phyloP scores from a whole-genome alignment of 2,888 invertebrate species.

The Parnassius glacialis region DNA sequence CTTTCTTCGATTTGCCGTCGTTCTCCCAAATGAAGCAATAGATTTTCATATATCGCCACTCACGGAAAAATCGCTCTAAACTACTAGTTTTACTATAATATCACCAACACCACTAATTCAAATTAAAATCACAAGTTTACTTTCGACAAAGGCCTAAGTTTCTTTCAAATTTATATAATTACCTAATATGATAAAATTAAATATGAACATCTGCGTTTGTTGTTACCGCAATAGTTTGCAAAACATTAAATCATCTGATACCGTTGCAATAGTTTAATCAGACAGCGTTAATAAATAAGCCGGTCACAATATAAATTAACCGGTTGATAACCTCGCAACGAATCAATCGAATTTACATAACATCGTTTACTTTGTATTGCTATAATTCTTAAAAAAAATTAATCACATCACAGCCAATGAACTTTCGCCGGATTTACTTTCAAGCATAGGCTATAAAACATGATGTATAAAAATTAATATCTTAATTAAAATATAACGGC shows the following conservation, averaged over 20 bases:
- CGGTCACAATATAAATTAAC: constrained; percentile 4
- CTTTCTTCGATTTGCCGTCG: too few species aligned
- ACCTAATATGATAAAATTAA: not conserved
- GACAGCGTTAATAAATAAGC: constrained; percentile 4
- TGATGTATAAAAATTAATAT: too few species aligned
- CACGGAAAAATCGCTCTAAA: too few species aligned
- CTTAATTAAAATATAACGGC: too few species aligned
- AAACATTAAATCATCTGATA: constrained; percentile 3
- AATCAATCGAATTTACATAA: constrained; percentile 13
- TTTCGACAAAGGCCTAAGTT: too few species aligned
- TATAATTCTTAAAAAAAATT: constrained; percentile 3
- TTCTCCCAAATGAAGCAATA: too few species aligned
- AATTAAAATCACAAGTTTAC: too few species aligned
- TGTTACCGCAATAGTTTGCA: constrained; percentile 5
- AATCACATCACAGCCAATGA: constrained; percentile 13
- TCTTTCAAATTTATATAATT: too few species aligned
- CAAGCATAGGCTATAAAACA: too few species aligned
- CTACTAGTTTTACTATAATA: too few species aligned
- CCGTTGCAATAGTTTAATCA: constrained; percentile 4
- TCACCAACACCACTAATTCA: too few species aligned
- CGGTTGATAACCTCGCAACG: constrained; percentile 5
- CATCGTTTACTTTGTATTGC: constrained; percentile 5
- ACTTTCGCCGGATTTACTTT: not conserved
- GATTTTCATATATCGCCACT: too few species aligned
- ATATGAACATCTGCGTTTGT: not conserved